Conservation (phyloP, 92 coral and sea anemone species). For the Parazoanthus swiftii region DNA sequence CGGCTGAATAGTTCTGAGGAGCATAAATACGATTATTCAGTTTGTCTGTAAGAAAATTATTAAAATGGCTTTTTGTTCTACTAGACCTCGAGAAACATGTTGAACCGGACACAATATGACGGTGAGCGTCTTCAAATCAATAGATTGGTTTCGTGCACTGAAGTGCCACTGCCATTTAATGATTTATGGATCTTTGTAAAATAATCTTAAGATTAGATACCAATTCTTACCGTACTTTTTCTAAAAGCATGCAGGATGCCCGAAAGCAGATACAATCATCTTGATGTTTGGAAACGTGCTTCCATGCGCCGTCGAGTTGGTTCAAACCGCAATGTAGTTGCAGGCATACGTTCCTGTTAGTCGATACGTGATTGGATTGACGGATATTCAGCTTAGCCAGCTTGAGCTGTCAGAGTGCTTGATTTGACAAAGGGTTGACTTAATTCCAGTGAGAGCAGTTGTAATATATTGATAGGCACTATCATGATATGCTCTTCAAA, state of each 20-base stretch:
- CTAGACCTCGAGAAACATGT: neutral
- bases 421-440: neutral
- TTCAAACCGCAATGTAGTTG: neutral
- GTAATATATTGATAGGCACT: neutral
- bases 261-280: neutral
- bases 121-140: too few species aligned
- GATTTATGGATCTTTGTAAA: neutral
- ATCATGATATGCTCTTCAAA: neutral
- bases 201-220: neutral
- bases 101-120: neutral
- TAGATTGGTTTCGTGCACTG: too few species aligned
- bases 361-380: neutral
- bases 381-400: neutral
- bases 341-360: neutral
- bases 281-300: neutral
- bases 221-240: neutral
- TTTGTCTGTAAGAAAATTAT: neutral
- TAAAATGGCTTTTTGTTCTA: too few species aligned
- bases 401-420: neutral
- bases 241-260: neutral
- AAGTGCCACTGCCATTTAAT: too few species aligned
- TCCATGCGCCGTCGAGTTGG: neutral
- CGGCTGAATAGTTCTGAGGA: neutral
- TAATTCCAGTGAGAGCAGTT: neutral
- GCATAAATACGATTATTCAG: too few species aligned